These are phyloP conservation scores for Stichodactyla mertensii DNA, from an alignment of 64 coral and sea anemone species.

Conservation along the genomic window DNA sequence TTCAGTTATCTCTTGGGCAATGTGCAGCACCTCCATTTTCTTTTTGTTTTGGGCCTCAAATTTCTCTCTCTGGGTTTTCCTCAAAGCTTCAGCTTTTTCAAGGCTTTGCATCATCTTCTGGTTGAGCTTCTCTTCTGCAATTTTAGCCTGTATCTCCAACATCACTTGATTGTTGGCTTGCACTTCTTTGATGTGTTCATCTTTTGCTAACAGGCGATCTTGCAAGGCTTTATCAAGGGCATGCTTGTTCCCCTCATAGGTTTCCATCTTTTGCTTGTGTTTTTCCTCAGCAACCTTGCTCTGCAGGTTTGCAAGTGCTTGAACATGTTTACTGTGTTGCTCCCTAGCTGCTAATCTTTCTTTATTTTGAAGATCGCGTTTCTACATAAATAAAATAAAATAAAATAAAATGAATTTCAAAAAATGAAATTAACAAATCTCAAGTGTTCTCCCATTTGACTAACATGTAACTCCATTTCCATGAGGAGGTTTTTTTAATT, in stretches of 20 bases:
- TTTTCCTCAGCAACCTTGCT: conserved; percentile 67
- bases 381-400: conserved; percentile 27
- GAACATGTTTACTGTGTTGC: conserved; percentile 53
- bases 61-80: conserved; percentile 57
- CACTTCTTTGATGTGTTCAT: conserved; percentile 73
- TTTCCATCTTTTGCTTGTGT: conserved; percentile 63
- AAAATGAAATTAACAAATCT: not conserved
- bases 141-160: conserved; percentile 55
- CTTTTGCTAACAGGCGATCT: conserved; percentile 59
- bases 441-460: not conserved
- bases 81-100: conserved; percentile 56
- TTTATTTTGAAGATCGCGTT: conserved; percentile 34
- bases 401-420: not conserved
- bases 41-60: conserved; percentile 63
- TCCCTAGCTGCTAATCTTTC: conserved; percentile 38
- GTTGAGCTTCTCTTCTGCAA: conserved; percentile 69
- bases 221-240: conserved; percentile 51
- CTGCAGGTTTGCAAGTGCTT: conserved; percentile 45
- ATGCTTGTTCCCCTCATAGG: conserved; percentile 67
- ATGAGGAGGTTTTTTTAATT: too few relatives aligned
- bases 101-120: conserved; percentile 61
- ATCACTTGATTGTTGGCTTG: conserved; percentile 47
- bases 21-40: conserved; percentile 48
- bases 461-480: too few relatives aligned
- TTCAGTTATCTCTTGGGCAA: conserved; percentile 64